These are phyloP conservation scores for Drosophila repleta DNA, from an alignment of 1,140 invertebrate species.

Conservation along the genomic window DNA sequence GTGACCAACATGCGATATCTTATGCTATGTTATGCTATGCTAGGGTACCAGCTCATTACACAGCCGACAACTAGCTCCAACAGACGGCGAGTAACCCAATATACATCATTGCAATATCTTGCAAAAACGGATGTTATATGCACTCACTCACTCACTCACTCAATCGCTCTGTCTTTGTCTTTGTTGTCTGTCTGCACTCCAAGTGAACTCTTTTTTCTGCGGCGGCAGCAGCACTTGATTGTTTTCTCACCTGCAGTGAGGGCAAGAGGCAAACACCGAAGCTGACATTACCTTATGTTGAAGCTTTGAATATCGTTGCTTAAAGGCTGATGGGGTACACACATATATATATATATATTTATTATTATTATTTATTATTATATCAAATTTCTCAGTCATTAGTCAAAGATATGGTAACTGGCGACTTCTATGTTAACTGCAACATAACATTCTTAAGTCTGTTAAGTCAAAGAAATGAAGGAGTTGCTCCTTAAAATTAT, in stretches of 20 bases:
- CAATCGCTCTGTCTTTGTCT: not conserved
- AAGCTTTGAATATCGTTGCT: too few relatives aligned
- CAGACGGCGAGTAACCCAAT: constrained; percentile 31
- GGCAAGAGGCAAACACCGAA: constrained; percentile 9
- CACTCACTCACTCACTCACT: not conserved
- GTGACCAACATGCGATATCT: constrained; percentile 51
- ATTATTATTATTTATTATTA: too few relatives aligned
- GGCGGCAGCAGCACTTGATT: constrained; percentile 35
- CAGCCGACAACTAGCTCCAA: constrained; percentile 15
- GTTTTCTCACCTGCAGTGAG: constrained; percentile 55
- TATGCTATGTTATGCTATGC: too few relatives aligned
- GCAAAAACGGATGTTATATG: constrained; percentile 54
- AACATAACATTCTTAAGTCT: too few relatives aligned
- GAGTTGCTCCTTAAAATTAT: too few relatives aligned
- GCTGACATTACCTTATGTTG: not conserved
- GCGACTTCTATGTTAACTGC: too few relatives aligned
- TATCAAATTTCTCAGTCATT: too few relatives aligned
- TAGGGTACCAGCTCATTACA: constrained; percentile 29
- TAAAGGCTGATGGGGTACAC: too few relatives aligned
- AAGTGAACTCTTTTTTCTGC: constrained; percentile 34
- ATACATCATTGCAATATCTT: constrained; percentile 40
- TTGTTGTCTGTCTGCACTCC: constrained; percentile 6
- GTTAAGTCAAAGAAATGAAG: too few relatives aligned
- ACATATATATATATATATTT: too few relatives aligned
- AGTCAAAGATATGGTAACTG: too few relatives aligned